Conservation (phyloP, 2,888 invertebrate species). For the Thymelicus sylvestris region DNA sequence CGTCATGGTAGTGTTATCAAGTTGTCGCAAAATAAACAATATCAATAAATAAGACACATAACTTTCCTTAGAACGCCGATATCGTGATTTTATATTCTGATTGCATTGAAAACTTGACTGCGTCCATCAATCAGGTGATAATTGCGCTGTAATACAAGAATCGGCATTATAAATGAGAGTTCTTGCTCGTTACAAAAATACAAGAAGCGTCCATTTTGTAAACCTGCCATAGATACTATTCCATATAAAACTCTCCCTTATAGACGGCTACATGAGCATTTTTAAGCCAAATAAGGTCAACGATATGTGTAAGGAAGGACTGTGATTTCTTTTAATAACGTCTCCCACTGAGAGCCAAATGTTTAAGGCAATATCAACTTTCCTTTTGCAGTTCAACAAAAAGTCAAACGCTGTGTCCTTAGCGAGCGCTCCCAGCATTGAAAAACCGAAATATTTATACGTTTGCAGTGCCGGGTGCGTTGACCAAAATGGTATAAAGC, state of each 20-base stretch:
- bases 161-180: slow-evolving; percentile 38
- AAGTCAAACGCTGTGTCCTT: slow-evolving; percentile 48
- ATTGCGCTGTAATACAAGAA: slow-evolving; percentile 26
- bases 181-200: slow-evolving; percentile 43
- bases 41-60: slow-evolving; percentile 16
- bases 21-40: slow-evolving; percentile 9
- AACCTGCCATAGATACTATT: slow-evolving; percentile 64
- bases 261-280: slow-evolving; percentile 62
- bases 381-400: slow-evolving; percentile 78
- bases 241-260: slow-evolving; percentile 62
- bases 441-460: slow-evolving; percentile 47
- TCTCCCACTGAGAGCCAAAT: slow-evolving; percentile 52
- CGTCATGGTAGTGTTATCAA: slow-evolving; percentile 10
- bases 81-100: slow-evolving; percentile 19
- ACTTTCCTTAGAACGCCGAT: slow-evolving; percentile 7
- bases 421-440: slow-evolving; percentile 47
- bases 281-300: slow-evolving; percentile 68
- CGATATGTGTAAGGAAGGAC: slow-evolving; percentile 61
- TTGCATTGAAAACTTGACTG: slow-evolving; percentile 12
- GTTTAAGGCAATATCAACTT: slow-evolving; percentile 75
- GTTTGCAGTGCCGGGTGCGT: neutral
- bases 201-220: slow-evolving; percentile 41
- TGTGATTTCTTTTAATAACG: slow-evolving; percentile 78
- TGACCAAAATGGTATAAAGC: slow-evolving; percentile 13
- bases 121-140: slow-evolving; percentile 22